phyloP scores from a whole-genome alignment of 2,888 invertebrate genomes.

The Clostera curtula region DNA sequence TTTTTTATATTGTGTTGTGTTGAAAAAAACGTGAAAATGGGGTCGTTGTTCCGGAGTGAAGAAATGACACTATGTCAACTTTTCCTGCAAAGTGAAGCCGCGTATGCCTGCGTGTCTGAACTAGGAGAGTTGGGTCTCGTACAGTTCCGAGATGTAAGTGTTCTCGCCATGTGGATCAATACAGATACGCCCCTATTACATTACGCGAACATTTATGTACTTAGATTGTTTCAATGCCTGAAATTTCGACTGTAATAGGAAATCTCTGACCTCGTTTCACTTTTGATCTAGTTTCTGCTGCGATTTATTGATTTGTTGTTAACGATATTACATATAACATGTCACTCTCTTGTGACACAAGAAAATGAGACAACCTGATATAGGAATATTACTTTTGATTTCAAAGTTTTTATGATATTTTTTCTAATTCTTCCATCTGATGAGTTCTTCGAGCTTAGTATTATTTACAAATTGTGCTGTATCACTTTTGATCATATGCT shows the following conservation, averaged over 20 bases:
- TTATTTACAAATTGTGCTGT: too few relatives aligned
- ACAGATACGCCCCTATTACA: constrained; percentile 21
- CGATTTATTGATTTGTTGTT: constrained; percentile 19
- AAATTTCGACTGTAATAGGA: constrained; percentile 9
- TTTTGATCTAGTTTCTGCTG: constrained; percentile 21
- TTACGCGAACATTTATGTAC: not conserved
- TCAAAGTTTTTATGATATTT: too few relatives aligned
- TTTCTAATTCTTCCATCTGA: too few relatives aligned
- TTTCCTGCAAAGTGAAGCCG: constrained; percentile 98
- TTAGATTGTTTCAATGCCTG: not conserved
- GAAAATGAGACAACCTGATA: too few relatives aligned
- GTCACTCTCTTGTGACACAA: too few relatives aligned
- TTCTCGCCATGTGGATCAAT: constrained; percentile 15
- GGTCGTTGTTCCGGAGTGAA: constrained; percentile 96
- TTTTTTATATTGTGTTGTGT: constrained; percentile 41
- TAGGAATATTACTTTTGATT: too few relatives aligned
- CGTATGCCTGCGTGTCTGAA: constrained; percentile 98
- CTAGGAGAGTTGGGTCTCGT: constrained; percentile 97
- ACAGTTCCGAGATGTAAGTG: constrained; percentile 95
- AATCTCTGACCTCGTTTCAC: constrained; percentile 42
- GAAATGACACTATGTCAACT: constrained; percentile 99
- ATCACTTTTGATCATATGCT: too few relatives aligned
- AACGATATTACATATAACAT: too few relatives aligned
- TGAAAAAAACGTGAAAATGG: constrained; percentile 76
- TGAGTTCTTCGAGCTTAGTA: too few relatives aligned